These are phyloP conservation scores for Troides aeacus DNA, from an alignment of 2,888 invertebrate genomes.

Conservation along the genomic window DNA sequence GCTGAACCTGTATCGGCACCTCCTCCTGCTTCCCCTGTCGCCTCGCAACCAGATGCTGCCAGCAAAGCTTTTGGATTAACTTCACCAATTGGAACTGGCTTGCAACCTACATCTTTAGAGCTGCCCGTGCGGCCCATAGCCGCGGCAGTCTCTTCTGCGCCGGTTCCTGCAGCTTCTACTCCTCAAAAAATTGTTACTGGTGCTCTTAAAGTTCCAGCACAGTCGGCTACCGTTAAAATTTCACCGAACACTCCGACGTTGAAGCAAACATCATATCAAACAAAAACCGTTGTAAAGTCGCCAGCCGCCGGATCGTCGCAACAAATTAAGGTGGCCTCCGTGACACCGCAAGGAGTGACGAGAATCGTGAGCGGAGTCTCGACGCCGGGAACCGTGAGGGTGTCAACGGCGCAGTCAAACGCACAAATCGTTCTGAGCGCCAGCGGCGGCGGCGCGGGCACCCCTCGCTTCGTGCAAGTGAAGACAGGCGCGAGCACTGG, in stretches of 20 bases:
- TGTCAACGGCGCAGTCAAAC: conserved; percentile 63
- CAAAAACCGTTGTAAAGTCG: conserved; percentile 58
- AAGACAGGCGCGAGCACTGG: conserved; percentile 60
- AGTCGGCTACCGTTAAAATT: conserved; percentile 62
- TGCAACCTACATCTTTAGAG: conserved; percentile 43
- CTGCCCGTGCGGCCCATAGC: conserved; percentile 48
- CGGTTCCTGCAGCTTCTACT: conserved; percentile 52
- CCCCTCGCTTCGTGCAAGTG: conserved; percentile 70
- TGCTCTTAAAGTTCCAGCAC: conserved; percentile 57
- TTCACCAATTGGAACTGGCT: conserved; percentile 50
- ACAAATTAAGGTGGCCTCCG: conserved; percentile 69
- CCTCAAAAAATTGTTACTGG: conserved; percentile 65
- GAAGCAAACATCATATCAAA: conserved; percentile 60
- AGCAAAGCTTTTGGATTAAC: conserved; percentile 60
- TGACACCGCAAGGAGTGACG: conserved; percentile 69
- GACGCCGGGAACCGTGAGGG: conserved; percentile 61
- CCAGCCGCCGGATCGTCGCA: conserved; percentile 62
- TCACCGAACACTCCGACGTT: conserved; percentile 62
- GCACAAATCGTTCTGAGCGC: conserved; percentile 65
- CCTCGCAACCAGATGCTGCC: conserved; percentile 59
- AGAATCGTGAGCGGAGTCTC: conserved; percentile 68
- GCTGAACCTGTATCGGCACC: conserved; percentile 70
- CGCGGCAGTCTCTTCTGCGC: conserved; percentile 51
- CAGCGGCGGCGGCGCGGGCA: conserved; percentile 50
- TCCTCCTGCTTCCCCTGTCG: conserved; percentile 60